Evolutionary conservation across 2,888 invertebrate genomes (phyloP).

Genomic region (Drosophila monieri): DNA sequence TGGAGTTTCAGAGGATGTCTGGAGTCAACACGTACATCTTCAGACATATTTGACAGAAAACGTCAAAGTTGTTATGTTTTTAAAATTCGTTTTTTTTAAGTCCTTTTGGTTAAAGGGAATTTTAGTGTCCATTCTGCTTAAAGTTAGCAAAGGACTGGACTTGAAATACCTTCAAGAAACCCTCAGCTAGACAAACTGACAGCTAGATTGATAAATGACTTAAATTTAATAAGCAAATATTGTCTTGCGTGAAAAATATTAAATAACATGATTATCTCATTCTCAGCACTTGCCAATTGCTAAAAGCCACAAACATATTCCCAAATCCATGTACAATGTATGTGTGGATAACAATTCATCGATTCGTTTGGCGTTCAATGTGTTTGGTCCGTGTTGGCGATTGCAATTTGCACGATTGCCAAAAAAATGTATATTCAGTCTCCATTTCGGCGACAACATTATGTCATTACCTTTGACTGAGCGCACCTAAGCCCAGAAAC

Average conservation of each 20-base stretch:
- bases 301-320: slow-evolving; percentile 16
- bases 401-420: slow-evolving; percentile 54
- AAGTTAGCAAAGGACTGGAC: no score
- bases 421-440: slow-evolving; percentile 45
- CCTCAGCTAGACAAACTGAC: not conserved
- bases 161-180: not conserved
- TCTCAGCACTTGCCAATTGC: slow-evolving; percentile 25
- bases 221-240: slow-evolving; percentile 7
- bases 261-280: slow-evolving; percentile 42
- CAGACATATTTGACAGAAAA: no score
- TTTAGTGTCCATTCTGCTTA: no score
- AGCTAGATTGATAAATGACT: slow-evolving; percentile 3
- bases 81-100: no score
- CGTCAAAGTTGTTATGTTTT: no score
- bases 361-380: slow-evolving; percentile 51
- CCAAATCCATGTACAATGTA: not conserved
- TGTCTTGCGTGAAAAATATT: slow-evolving; percentile 24
- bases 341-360: slow-evolving; percentile 41
- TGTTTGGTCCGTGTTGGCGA: slow-evolving; percentile 46
- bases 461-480: slow-evolving; percentile 48
- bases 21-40: no score
- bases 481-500: slow-evolving; percentile 9
- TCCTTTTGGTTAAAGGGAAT: no score
- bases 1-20: no score
- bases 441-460: slow-evolving; percentile 51